Evolutionary conservation across 2,888 invertebrate genomes (phyloP).

Genomic region (Gastrophysa polygoni): DNA sequence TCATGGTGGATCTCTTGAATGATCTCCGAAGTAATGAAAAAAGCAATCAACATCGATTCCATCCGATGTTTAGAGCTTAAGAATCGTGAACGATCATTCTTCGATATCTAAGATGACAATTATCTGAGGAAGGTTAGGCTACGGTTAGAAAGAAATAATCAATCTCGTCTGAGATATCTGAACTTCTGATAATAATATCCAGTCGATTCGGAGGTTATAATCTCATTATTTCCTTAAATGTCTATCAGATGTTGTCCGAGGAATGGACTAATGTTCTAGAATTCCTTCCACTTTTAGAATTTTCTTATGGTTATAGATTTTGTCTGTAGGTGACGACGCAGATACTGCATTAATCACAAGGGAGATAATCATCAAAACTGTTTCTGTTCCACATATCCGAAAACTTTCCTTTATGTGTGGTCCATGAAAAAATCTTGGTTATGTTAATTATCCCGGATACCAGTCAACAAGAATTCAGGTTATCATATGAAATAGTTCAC

Average conservation of each 20-base stretch:
- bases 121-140: too few relatives aligned
- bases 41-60: too few relatives aligned
- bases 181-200: background rate
- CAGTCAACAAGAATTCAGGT: constrained; percentile 20
- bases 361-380: constrained; percentile 11
- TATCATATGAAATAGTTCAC: too few relatives aligned
- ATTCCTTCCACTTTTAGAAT: background rate
- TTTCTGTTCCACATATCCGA: constrained; percentile 14
- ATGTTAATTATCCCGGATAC: constrained; percentile 30
- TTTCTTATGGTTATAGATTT: background rate
- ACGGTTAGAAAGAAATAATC: too few relatives aligned
- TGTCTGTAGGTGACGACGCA: background rate
- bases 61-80: too few relatives aligned
- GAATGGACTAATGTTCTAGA: background rate
- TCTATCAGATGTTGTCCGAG: background rate
- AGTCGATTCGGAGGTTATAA: background rate
- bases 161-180: too few relatives aligned
- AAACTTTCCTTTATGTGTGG: constrained; percentile 24
- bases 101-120: too few relatives aligned
- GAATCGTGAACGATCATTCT: too few relatives aligned
- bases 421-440: constrained; percentile 20
- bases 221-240: background rate
- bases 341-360: constrained; percentile 11
- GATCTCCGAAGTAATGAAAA: too few relatives aligned
- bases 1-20: too few relatives aligned